Evolutionary conservation across 2,113 vertebrate species (phyloP).

Genomic region (Pseudopodoces humilis): DNA sequence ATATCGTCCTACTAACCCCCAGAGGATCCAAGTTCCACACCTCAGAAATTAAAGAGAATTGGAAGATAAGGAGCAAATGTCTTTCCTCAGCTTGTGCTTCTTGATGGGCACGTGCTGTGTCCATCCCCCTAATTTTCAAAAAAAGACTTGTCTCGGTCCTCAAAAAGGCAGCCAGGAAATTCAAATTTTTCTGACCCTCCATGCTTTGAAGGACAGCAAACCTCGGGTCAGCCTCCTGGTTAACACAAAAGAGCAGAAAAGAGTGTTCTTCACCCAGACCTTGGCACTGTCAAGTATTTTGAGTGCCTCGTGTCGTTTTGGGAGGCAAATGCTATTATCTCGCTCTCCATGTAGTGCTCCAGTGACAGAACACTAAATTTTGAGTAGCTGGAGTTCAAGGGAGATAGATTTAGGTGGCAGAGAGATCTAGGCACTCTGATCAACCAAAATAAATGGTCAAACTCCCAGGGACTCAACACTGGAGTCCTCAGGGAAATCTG

Average conservation of each 20-base stretch:
- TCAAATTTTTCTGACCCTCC: not conserved
- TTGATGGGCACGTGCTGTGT: accelerated
- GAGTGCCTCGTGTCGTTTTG: not conserved
- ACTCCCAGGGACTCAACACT: not conserved
- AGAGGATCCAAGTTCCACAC: not conserved
- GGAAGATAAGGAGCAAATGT: not conserved
- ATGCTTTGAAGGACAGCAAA: not conserved
- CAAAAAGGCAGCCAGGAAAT: not conserved
- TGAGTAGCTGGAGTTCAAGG: slow-evolving; percentile 10
- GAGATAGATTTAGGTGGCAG: not conserved
- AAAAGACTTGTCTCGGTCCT: not conserved
- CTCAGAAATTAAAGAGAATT: not conserved
- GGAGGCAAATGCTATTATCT: not conserved
- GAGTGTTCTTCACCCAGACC: slow-evolving; percentile 17
- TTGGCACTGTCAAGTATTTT: not conserved
- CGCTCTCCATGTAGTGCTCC: not conserved
- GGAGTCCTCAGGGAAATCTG: slow-evolving; percentile 28
- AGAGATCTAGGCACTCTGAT: not conserved
- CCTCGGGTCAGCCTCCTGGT: not conserved
- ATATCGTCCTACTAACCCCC: not conserved
- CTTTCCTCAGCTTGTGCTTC: not conserved
- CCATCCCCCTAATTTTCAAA: not conserved
- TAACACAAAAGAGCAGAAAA: not conserved
- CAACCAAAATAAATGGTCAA: slow-evolving; percentile 5
- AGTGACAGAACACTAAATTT: not conserved